Base-by-base conservation (phyloP, 2,113 vertebrate species). In the Burhinus oedicnemus region DNA sequence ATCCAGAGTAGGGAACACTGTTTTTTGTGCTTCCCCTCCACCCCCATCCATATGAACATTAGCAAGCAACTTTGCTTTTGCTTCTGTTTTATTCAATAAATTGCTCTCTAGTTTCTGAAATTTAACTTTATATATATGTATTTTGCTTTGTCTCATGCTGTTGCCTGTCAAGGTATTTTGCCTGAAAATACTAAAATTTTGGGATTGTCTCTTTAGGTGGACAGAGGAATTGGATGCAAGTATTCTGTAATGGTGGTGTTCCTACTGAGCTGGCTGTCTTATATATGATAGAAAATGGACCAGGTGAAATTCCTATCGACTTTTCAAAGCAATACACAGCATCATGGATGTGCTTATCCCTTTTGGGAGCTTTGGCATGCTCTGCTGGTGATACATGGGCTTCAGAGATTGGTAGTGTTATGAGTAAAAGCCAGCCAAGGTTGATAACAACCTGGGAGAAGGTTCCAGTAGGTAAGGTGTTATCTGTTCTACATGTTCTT, bases 241-340 rank as follows among this genome's bases (percentile, higher is more conserved):
- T 99, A 2, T 99, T 99, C 97, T 99, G 99, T 97, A 99, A 99
- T 3, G 99, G 99, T 51, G 99, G 99, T 10, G 98, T 99, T 45
- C 99, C 99, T 54, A 98, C 99, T 15, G 99, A 99, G 95, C 97
- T 99, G 71, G 99, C 99, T 6, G 93, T 99, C 90, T 98, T 99
- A 2, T 99, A 99, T 84, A 99, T 99, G 99, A 99, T 99, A 40
- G 99, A 99, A 98, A 99, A 97, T 77, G 99, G 99, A 74, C 99
- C 99, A 0, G 99, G 99, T 64, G 99, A 99, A 98, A 99, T 99
- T 57, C 98, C 99, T 6, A 96, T 99, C 1, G 99, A 99, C 82
- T 99, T 99, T 92, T 98, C 98, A 15, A 99, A 98, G 79, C 98
- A 99, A 57, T 99, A 99, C 92, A 98, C 99, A 1, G 99, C 99